phyloP scores from a whole-genome alignment of 1,140 invertebrate species.

The Lucilia cuprina region DNA sequence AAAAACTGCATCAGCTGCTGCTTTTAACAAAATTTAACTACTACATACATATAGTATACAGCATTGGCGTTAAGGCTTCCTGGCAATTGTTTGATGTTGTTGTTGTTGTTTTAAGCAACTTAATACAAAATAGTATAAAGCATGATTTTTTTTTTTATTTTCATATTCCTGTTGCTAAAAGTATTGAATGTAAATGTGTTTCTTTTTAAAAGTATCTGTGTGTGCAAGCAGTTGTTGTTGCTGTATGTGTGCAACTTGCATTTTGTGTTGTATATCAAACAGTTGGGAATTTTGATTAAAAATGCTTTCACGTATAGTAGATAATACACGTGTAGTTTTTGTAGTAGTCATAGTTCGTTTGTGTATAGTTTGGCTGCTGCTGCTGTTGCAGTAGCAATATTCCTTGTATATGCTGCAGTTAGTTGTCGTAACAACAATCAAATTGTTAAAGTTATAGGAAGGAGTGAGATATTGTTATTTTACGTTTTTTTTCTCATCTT shows the following conservation, averaged over 20 bases:
- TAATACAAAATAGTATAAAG: not conserved
- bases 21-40: not conserved
- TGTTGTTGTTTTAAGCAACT: constrained; percentile 12
- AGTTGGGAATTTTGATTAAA: constrained; percentile 42
- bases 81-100: not conserved
- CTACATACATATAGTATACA: not conserved
- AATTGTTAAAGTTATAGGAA: not conserved
- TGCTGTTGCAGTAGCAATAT: not conserved
- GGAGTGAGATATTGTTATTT: not conserved
- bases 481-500: too few relatives aligned
- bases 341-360: not conserved
- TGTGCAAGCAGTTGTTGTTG: too few relatives aligned
- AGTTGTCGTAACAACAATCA: not conserved
- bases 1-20: not conserved
- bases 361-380: not conserved
- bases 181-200: not conserved
- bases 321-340: constrained; percentile 27
- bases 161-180: not conserved
- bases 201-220: not conserved
- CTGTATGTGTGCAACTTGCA: too few relatives aligned
- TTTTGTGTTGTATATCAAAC: not conserved
- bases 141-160: not conserved
- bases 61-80: not conserved
- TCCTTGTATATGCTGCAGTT: not conserved
- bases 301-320: constrained; percentile 38